Evolutionary conservation across 2,888 invertebrate species (phyloP).

Genomic region (Hyposoter didymator): DNA sequence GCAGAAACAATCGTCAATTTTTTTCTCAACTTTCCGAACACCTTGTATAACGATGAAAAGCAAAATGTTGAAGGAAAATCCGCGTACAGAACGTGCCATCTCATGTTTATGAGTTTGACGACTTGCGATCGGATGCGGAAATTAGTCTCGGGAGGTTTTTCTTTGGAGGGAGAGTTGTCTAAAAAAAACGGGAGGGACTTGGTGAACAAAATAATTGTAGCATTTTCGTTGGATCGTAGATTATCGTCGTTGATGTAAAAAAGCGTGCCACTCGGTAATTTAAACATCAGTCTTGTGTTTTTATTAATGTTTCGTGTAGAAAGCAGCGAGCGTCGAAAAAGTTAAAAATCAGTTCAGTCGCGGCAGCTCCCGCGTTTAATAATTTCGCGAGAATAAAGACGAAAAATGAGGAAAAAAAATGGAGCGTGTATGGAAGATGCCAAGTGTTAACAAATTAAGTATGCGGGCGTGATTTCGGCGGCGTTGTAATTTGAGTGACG

Average conservation of each 20-base stretch:
- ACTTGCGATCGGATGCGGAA: slow-evolving; percentile 24
- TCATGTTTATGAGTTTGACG: slow-evolving; percentile 43
- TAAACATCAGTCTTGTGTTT: background rate
- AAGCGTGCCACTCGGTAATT: background rate
- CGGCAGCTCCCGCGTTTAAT: background rate
- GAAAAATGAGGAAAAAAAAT: slow-evolving; percentile 17
- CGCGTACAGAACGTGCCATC: background rate
- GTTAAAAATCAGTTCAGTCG: background rate
- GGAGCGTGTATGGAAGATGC: background rate
- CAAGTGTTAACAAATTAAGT: slow-evolving; percentile 68
- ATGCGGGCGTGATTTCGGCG: slow-evolving; percentile 58
- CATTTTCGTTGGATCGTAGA: background rate
- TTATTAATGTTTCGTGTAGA: background rate
- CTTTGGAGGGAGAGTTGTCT: background rate
- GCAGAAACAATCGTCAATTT: too few species aligned
- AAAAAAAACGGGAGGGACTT: background rate
- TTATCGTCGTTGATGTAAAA: background rate
- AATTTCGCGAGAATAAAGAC: slow-evolving; percentile 36
- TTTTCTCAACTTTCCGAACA: background rate
- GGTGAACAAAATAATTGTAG: slow-evolving; percentile 1
- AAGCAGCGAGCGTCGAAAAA: background rate
- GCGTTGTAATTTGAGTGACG: slow-evolving; percentile 63
- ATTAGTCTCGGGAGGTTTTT: slow-evolving; percentile 27
- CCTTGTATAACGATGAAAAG: background rate
- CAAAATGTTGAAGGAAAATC: slow-evolving; percentile 21